These are phyloP conservation scores for Campylomormyrus tamandua DNA, from an alignment of 2,113 vertebrate genomes.

Conservation along the genomic window DNA sequence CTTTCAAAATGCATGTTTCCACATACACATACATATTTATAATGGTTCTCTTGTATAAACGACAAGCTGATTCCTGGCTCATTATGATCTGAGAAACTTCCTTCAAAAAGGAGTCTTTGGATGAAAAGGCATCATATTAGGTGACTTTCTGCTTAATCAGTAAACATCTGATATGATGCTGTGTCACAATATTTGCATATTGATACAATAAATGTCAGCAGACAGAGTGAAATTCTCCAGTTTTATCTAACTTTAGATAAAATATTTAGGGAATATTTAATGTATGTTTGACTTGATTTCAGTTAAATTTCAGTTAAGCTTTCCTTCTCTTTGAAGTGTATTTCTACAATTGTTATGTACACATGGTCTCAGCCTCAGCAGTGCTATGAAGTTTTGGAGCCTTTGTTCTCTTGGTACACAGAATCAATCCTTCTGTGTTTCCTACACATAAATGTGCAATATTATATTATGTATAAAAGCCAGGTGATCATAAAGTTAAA, in stretches of 20 bases:
- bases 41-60: background rate
- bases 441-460: background rate
- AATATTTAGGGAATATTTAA: background rate
- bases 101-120: slow-evolving; percentile 28
- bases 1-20: background rate
- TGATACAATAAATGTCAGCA: slow-evolving; percentile 24
- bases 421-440: background rate
- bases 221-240: background rate
- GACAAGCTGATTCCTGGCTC: background rate
- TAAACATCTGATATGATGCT: slow-evolving; percentile 28
- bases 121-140: slow-evolving; percentile 31
- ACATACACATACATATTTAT: slow-evolving; percentile 7
- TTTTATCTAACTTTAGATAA: background rate
- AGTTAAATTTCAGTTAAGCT: background rate
- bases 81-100: slow-evolving; percentile 23
- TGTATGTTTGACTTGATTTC: background rate
- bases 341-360: background rate
- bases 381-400: background rate
- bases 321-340: background rate
- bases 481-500: background rate
- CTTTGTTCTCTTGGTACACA: background rate
- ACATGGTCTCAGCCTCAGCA: background rate
- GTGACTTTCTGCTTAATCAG: slow-evolving; percentile 29
- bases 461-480: background rate
- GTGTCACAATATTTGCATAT: slow-evolving; percentile 24